Evolutionary conservation across 2,888 invertebrate species (phyloP), one percentile per base, ranked within the genome.

Genomic region (Cryptophagus acutangulus): DNA sequence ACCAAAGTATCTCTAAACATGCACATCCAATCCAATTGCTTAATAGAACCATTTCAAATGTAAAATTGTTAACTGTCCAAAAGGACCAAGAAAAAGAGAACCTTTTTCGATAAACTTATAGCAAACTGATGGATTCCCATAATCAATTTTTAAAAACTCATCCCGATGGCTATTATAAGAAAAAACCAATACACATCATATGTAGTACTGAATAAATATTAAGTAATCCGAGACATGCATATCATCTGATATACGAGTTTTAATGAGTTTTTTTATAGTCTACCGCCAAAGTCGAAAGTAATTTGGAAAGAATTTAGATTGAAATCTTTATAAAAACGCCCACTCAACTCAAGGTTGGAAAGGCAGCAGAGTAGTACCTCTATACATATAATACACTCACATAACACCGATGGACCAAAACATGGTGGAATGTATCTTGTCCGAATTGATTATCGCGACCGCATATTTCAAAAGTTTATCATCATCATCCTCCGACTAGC

Each of bases 231-330:
- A 34, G 39, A 45, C 37, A 40, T 37, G 31, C 31, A 31, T 33
- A 45, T 35, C 40, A 28, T 35, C 29, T 51, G 49, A 52, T 55
- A 50, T 47, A 50, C 48, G 51, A 53, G 44, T 53, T 52, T 51
- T 54, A 54, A 55, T 54, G 54, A 54, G 54, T 54, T 57, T 51
- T 54, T 50, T 37, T 45, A 40, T 47, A 33, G 42, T 36, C 45
- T 43, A 41, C 49, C 54, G 48, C 44, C 55, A 46, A 52, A 51
- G 54, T 55, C 46, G 51, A 53, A 51, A 55, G 55, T 55, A 57
- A 58, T 58, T 57, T 58, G 53, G 51, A 57, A 57, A 51, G 58
- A 58, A 58, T 58, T 55, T 58, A 56, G 58, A 58, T 58, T 58
- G 52, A 58, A 58, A 58, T 56, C 55, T 55, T 51, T 52, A 55